Conservation (phyloP, 2,797 vertebrate species). For the Allobates femoralis region DNA sequence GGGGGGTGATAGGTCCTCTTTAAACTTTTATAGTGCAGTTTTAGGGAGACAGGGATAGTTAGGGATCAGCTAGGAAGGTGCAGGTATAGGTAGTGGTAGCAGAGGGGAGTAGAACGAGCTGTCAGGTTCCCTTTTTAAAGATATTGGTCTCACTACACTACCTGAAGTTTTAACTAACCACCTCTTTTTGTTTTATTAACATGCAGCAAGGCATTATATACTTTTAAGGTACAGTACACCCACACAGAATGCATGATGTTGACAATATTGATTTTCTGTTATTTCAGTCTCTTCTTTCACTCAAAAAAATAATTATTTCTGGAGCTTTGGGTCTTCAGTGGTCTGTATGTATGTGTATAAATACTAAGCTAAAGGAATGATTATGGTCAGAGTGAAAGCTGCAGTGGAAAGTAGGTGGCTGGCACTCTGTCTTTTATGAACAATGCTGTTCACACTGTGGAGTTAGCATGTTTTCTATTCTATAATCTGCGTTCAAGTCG, state of each 20-base stretch:
- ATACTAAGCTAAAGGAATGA: not conserved
- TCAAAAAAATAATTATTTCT: not conserved
- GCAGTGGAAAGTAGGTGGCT: not conserved
- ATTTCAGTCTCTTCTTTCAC: not conserved
- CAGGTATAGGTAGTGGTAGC: no score
- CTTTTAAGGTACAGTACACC: slow-evolving; percentile 80
- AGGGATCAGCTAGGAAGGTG: no score
- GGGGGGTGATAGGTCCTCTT: no score
- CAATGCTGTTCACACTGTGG: no score
- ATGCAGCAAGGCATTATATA: slow-evolving; percentile 81
- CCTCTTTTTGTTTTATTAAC: slow-evolving; percentile 78
- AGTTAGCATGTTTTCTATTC: no score
- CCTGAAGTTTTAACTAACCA: not conserved
- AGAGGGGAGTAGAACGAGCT: no score
- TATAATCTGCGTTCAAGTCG: no score
- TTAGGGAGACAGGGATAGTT: no score
- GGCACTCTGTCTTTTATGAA: no score
- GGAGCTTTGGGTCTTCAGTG: not conserved
- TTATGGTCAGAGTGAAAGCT: not conserved
- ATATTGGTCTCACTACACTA: not conserved
- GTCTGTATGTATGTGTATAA: not conserved
- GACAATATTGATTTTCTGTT: slow-evolving; percentile 64
- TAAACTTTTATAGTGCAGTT: no score
- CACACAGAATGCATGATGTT: slow-evolving; percentile 64
- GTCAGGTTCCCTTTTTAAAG: no score